phyloP scores from a whole-genome alignment of 1,140 invertebrate species.

The Papilio helenus region DNA sequence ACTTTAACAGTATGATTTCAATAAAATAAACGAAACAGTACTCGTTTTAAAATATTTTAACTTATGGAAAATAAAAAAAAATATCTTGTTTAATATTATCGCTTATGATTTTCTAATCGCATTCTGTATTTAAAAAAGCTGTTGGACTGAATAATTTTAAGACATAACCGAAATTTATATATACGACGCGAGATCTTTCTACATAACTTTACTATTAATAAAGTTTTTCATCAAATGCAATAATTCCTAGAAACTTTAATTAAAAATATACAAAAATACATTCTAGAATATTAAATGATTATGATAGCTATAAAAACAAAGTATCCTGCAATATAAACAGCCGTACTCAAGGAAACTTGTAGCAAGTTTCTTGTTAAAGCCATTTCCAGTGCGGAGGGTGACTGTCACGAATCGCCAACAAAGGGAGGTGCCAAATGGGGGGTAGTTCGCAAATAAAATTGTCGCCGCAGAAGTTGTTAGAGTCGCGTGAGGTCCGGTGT shows the following conservation, averaged over 20 bases:
- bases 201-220: too few relatives aligned
- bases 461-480: conserved; percentile 61
- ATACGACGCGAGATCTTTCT: too few relatives aligned
- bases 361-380: conserved; percentile 52
- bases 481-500: conserved; percentile 50
- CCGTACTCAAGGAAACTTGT: conserved; percentile 46
- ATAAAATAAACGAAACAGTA: too few relatives aligned
- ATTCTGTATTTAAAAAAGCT: too few relatives aligned
- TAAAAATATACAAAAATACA: background rate
- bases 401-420: conserved; percentile 52
- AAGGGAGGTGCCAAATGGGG: conserved; percentile 63
- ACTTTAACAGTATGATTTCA: background rate
- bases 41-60: background rate
- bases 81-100: too few relatives aligned
- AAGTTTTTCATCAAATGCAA: too few relatives aligned
- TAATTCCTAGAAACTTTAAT: background rate
- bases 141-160: too few relatives aligned
- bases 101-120: too few relatives aligned
- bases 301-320: conserved; percentile 40
- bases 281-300: background rate
- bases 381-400: conserved; percentile 52
- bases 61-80: background rate
- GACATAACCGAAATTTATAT: too few relatives aligned
- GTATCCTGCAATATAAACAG: conserved; percentile 52
- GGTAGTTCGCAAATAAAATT: conserved; percentile 69